phyloP scores from a whole-genome alignment of 2,888 invertebrate genomes.

The Megaustenia siamemsis region DNA sequence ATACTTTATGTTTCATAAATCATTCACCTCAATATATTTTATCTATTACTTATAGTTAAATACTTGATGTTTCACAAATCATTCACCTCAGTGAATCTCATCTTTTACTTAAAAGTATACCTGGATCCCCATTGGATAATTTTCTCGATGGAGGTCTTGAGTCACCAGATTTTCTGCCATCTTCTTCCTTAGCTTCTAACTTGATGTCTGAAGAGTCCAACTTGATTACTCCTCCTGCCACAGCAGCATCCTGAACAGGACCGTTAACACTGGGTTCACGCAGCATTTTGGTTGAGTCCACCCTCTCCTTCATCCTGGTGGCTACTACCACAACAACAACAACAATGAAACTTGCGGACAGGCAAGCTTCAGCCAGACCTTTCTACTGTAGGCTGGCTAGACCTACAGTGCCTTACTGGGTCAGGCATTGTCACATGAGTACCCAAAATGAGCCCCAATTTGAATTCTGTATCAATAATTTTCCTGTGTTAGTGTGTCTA shows the following conservation, averaged over 20 bases:
- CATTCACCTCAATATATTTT: too few relatives aligned
- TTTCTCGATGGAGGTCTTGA: slow-evolving; percentile 36
- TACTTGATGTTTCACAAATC: too few relatives aligned
- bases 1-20: too few relatives aligned
- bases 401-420: slow-evolving; percentile 27
- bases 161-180: slow-evolving; percentile 27
- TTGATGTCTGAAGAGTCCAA: slow-evolving; percentile 63
- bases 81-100: too few relatives aligned
- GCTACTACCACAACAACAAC: background rate
- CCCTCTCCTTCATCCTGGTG: slow-evolving; percentile 35
- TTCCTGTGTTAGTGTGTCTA: background rate
- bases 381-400: slow-evolving; percentile 36
- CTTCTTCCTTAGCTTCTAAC: slow-evolving; percentile 70
- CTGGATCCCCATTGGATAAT: slow-evolving; percentile 41
- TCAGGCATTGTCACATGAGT: slow-evolving; percentile 3
- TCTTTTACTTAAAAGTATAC: slow-evolving; percentile 31
- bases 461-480: background rate
- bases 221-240: slow-evolving; percentile 11
- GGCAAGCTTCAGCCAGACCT: slow-evolving; percentile 10
- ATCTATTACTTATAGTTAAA: too few relatives aligned
- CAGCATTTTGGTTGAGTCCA: slow-evolving; percentile 41
- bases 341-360: background rate
- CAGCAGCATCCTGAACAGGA: background rate
- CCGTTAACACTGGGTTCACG: slow-evolving; percentile 34
- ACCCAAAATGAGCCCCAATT: background rate